phyloP scores from a whole-genome alignment of 2,113 vertebrate species.

The Herpetotheres cachinnans region DNA sequence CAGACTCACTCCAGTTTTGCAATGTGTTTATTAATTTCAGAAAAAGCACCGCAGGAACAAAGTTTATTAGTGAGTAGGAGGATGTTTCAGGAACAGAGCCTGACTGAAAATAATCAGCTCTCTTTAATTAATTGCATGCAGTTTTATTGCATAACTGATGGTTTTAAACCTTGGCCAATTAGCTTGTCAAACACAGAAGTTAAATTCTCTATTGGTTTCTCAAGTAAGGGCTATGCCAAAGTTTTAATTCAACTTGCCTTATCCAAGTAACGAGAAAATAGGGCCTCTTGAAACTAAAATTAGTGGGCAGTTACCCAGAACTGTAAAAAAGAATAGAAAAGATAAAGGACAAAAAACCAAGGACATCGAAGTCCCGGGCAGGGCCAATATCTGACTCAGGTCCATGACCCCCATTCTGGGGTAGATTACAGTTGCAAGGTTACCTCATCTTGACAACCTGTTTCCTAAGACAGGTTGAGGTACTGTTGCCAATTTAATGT shows the following conservation, averaged over 20 bases:
- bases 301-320: neutral
- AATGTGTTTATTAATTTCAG: constrained; percentile 54
- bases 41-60: constrained; percentile 38
- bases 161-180: constrained; percentile 70
- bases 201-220: constrained; percentile 54
- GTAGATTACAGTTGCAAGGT: neutral
- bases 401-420: neutral
- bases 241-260: constrained; percentile 40
- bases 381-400: neutral
- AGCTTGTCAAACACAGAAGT: constrained; percentile 60
- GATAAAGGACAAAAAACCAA: neutral
- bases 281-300: constrained; percentile 20
- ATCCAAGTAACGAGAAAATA: constrained; percentile 27
- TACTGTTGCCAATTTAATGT: neutral
- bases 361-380: neutral
- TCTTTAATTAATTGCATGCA: constrained; percentile 71
- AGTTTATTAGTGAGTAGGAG: constrained; percentile 63
- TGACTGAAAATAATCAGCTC: constrained; percentile 62
- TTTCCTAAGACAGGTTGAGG: neutral
- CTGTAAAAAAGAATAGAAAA: neutral
- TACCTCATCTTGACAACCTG: neutral
- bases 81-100: constrained; percentile 53
- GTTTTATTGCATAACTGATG: constrained; percentile 73
- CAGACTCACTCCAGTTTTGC: neutral
- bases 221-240: constrained; percentile 20